Conservation (phyloP, 2,888 invertebrate genomes). For the Heteromyza rotundicornis region DNA sequence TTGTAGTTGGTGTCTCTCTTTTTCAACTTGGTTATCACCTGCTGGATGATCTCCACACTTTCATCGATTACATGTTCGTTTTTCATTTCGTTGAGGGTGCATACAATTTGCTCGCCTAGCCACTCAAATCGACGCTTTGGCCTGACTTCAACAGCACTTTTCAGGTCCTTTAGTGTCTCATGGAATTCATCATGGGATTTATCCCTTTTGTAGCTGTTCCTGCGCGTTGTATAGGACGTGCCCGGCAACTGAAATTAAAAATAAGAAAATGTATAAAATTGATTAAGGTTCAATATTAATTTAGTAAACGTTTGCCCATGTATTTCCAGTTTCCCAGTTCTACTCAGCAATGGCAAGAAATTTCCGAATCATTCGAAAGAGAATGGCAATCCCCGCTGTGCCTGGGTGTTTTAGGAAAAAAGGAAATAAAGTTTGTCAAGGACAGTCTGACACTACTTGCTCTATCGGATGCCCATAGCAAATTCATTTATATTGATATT, state of each 20-base stretch:
- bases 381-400: too few relatives aligned
- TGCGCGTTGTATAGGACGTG: neutral
- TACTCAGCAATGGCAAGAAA: too few relatives aligned
- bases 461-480: too few relatives aligned
- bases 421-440: too few relatives aligned
- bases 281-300: neutral
- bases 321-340: too few relatives aligned
- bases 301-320: too few relatives aligned
- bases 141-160: too few relatives aligned
- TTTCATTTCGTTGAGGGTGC: neutral
- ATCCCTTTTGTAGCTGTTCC: neutral
- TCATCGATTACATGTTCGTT: neutral
- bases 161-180: too few relatives aligned
- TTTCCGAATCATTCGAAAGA: too few relatives aligned
- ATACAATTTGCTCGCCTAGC: neutral
- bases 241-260: neutral
- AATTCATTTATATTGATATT: too few relatives aligned
- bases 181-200: neutral
- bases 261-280: neutral
- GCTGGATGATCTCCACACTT: neutral
- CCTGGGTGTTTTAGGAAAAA: too few relatives aligned
- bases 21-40: neutral
- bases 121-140: neutral
- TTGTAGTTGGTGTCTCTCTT: neutral
- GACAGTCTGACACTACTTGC: too few relatives aligned